phyloP scores from a whole-genome alignment of 1,140 invertebrate genomes.

The Ceratina australensis region DNA sequence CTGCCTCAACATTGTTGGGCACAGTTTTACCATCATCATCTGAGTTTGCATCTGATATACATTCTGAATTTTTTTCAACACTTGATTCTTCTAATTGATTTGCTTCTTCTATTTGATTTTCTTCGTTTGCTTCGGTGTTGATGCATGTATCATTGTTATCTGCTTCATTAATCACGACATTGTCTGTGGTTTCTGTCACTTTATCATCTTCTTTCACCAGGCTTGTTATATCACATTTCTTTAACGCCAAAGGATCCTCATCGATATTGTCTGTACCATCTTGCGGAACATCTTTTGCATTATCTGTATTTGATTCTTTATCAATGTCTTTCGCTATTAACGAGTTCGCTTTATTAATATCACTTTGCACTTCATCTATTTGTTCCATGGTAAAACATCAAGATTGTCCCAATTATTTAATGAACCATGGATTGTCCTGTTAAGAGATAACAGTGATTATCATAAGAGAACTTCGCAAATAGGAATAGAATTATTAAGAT shows the following conservation, averaged over 20 bases:
- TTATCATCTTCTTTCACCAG: background rate
- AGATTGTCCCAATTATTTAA: conserved; percentile 38
- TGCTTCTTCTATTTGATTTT: conserved; percentile 1
- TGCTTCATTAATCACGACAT: background rate
- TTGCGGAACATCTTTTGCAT: background rate
- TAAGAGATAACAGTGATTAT: conserved; percentile 6
- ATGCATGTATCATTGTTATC: background rate
- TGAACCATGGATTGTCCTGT: conserved; percentile 49
- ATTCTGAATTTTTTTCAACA: background rate
- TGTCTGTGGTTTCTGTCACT: background rate
- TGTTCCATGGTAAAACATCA: conserved; percentile 57
- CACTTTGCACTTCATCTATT: conserved; percentile 20
- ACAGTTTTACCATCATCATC: conserved; percentile 23
- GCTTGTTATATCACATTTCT: conserved; percentile 8
- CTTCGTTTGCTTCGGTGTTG: background rate
- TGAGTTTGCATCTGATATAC: background rate
- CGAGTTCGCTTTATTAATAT: background rate
- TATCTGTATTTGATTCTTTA: background rate
- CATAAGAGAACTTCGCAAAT: background rate
- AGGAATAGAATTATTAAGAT: background rate
- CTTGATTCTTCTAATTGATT: background rate
- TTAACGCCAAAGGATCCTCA: background rate
- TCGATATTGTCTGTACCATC: background rate
- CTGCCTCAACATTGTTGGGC: background rate
- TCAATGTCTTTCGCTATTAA: background rate